Percentiles rank a stretch among this genome's conserved stretches.
Conservation (phyloP, 1,140 invertebrate species). For the Aphelinus certus region DNA sequence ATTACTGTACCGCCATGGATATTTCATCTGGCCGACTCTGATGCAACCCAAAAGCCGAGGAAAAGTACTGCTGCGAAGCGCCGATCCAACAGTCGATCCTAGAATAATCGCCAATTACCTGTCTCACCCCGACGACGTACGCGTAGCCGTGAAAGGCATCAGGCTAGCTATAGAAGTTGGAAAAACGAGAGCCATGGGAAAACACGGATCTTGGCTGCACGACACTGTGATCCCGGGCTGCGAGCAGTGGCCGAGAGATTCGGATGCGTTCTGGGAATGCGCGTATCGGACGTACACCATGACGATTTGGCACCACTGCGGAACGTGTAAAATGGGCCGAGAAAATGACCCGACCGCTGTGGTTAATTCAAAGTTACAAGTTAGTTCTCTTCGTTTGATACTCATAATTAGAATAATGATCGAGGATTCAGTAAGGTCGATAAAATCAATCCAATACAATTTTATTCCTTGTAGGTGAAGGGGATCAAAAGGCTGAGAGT, state of each 20-base stretch:
- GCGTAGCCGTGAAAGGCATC: not conserved
- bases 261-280: conserved; percentile 71
- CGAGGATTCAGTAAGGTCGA: too few species aligned
- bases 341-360: conserved; percentile 65
- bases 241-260: conserved; percentile 53
- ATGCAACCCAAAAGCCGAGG: conserved; percentile 5
- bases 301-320: conserved; percentile 71
- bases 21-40: not conserved
- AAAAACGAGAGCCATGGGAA: not conserved
- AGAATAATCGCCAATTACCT: conserved; percentile 66
- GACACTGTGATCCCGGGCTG: conserved; percentile 35
- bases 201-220: not conserved
- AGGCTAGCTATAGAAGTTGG: not conserved
- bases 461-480: not conserved
- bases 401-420: too few species aligned
- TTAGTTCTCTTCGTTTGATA: conserved; percentile 27
- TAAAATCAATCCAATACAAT: too few species aligned
- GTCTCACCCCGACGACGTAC: not conserved
- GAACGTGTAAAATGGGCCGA: conserved; percentile 71
- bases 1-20: not conserved
- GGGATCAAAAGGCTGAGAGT: conserved; percentile 12
- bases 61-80: not conserved
- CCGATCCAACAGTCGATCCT: conserved; percentile 63
- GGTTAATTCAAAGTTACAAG: conserved; percentile 65
- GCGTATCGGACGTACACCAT: conserved; percentile 68